A percentile compares a stretch with the other conserved stretches of the same genome.
Evolutionary conservation across 2,797 vertebrate species (phyloP).

Genomic region (Anableps anableps): DNA sequence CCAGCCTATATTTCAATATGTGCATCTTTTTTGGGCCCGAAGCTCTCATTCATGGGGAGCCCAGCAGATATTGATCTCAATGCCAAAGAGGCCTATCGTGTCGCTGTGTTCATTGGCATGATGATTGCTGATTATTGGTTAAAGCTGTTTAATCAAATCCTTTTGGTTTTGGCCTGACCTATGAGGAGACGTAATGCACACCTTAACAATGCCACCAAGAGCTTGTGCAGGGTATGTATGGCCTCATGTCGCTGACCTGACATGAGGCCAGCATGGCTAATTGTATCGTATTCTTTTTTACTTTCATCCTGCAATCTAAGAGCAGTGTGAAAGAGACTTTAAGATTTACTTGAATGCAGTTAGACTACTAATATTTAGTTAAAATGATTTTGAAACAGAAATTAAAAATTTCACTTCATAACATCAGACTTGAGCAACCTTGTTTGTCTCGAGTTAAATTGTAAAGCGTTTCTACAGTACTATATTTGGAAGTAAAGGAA

Average conservation of each 20-base stretch:
- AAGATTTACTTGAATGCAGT: background rate
- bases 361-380: background rate
- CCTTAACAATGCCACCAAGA: background rate
- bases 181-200: too few species aligned
- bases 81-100: too few species aligned
- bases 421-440: background rate
- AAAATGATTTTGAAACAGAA: background rate
- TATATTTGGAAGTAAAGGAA: background rate
- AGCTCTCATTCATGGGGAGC: too few species aligned
- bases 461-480: background rate
- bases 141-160: too few species aligned
- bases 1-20: too few species aligned
- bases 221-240: background rate
- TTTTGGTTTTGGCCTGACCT: background rate
- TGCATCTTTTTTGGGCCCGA: too few species aligned
- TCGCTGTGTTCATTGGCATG: too few species aligned
- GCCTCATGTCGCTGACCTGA: background rate
- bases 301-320: background rate
- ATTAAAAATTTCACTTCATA: background rate
- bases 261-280: background rate
- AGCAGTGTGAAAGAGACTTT: background rate
- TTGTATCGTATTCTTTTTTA: background rate
- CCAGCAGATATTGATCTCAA: too few species aligned
- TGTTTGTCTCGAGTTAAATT: background rate
- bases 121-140: too few species aligned